Conservation (phyloP, 1,140 invertebrate genomes). For the Chrysomallon squamiferum region DNA sequence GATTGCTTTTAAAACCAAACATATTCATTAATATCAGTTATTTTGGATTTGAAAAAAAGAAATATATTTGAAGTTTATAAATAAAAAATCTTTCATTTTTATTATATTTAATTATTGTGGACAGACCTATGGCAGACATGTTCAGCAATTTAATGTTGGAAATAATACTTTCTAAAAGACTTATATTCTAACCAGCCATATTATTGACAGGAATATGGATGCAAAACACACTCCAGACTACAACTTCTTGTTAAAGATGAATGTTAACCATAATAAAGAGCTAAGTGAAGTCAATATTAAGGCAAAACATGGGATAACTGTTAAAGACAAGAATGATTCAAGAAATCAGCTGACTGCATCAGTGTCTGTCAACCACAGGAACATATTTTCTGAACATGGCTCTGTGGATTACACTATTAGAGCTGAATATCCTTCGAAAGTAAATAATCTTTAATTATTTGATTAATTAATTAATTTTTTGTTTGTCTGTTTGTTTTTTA, state of each 20-base stretch:
- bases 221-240: constrained; percentile 21
- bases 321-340: constrained; percentile 16
- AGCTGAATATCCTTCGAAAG: background rate
- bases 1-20: too few species aligned
- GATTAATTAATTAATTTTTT: too few species aligned
- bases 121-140: too few species aligned
- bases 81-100: too few species aligned
- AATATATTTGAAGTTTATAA: too few species aligned
- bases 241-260: constrained; percentile 11
- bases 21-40: too few species aligned
- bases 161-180: too few species aligned
- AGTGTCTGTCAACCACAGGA: background rate
- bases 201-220: constrained; percentile 19
- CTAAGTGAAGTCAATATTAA: constrained; percentile 16
- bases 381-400: background rate
- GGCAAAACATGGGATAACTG: constrained; percentile 13
- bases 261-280: constrained; percentile 19
- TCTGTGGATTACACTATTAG: background rate
- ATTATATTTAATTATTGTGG: too few species aligned
- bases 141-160: too few species aligned
- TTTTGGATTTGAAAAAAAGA: too few species aligned
- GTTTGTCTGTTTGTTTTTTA: too few species aligned
- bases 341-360: constrained; percentile 7
- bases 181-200: too few species aligned
- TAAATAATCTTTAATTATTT: background rate